Evolutionary conservation across 1,140 invertebrate species (phyloP).

Genomic region (Neoseiulus cucumeris): DNA sequence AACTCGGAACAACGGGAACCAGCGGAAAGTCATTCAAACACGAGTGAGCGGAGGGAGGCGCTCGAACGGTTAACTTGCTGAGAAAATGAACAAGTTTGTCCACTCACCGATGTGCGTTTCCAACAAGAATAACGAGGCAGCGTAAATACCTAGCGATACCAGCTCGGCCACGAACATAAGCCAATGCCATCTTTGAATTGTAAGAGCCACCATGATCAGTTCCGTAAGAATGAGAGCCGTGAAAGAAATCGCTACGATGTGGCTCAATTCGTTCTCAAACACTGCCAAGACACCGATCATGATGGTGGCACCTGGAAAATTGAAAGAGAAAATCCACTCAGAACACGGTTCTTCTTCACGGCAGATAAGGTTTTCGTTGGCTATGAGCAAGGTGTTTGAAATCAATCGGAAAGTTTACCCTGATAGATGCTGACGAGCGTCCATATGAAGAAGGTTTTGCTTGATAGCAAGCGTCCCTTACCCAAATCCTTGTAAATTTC

Average conservation of each 20-base stretch:
- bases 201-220: constrained; percentile 94
- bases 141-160: constrained; percentile 63
- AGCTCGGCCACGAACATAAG: constrained; percentile 90
- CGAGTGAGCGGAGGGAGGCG: too few species aligned
- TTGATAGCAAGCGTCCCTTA: constrained; percentile 47
- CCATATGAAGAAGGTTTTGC: constrained; percentile 99
- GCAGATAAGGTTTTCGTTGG: too few species aligned
- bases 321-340: constrained; percentile 14
- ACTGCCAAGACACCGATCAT: constrained; percentile 95
- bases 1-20: too few species aligned
- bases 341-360: neutral
- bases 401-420: constrained; percentile 45
- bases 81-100: too few species aligned
- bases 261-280: constrained; percentile 96
- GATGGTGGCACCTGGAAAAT: constrained; percentile 71
- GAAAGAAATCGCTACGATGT: constrained; percentile 97
- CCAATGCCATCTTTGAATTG: constrained; percentile 50
- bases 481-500: constrained; percentile 93
- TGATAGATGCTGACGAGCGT: constrained; percentile 96
- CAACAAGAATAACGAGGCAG: constrained; percentile 62
- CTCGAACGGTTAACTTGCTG: too few species aligned
- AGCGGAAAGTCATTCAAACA: too few species aligned
- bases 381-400: too few species aligned
- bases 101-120: constrained; percentile 74
- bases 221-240: constrained; percentile 92